Conservation (phyloP, 2,888 invertebrate species). For the Monopis laevigella region DNA sequence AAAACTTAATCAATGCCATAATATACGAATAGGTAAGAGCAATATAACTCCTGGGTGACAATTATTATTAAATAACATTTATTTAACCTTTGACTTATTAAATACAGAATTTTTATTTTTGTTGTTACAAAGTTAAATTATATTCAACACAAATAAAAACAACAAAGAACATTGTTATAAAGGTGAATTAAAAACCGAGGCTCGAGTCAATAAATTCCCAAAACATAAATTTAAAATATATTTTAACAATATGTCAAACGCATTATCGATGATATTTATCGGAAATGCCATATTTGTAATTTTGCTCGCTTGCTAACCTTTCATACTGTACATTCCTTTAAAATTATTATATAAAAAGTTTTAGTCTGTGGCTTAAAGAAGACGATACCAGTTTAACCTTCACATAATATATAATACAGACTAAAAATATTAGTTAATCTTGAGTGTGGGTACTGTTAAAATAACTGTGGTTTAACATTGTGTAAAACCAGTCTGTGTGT, state of each 20-base stretch:
- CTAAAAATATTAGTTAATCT: not conserved
- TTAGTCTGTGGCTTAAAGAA: constrained; percentile 2
- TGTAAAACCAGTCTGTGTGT: constrained; percentile 1
- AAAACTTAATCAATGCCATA: too few relatives aligned
- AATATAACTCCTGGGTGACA: too few relatives aligned
- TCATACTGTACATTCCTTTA: not conserved
- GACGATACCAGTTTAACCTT: constrained; percentile 4
- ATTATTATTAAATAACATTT: too few relatives aligned
- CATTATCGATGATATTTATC: constrained; percentile 1
- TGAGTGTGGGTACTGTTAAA: not conserved
- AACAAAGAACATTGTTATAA: too few relatives aligned
- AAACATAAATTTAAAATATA: constrained; percentile 5
- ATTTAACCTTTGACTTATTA: too few relatives aligned
- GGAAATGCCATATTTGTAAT: not conserved
- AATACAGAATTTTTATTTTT: too few relatives aligned
- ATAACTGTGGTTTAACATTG: not conserved
- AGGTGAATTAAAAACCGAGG: too few relatives aligned
- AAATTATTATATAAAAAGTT: not conserved
- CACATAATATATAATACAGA: constrained; percentile 3
- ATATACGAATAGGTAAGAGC: too few relatives aligned
- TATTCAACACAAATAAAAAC: too few relatives aligned
- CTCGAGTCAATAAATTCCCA: too few relatives aligned
- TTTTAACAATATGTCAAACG: constrained; percentile 5
- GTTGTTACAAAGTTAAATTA: too few relatives aligned
- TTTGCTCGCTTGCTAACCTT: not conserved